phyloP scores from a whole-genome alignment of 2,797 vertebrate genomes.

The Premnoplex brunnescens region DNA sequence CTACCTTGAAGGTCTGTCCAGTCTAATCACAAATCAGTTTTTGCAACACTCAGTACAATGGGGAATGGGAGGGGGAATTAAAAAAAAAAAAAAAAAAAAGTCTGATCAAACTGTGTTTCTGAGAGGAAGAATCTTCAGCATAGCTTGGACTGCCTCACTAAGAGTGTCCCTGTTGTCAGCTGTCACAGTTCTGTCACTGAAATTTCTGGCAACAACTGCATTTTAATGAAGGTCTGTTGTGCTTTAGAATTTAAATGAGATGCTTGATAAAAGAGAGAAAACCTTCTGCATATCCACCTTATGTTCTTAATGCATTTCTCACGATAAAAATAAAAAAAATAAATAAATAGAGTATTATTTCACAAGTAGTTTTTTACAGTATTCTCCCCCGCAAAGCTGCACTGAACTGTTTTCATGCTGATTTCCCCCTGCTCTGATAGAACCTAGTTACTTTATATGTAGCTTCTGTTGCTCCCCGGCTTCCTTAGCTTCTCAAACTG shows the following conservation, averaged over 20 bases:
- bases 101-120: background rate
- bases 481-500: background rate
- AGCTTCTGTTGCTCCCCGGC: background rate
- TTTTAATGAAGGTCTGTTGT: conserved; percentile 43
- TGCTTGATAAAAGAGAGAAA: conserved; percentile 14
- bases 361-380: background rate
- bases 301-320: background rate
- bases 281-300: background rate
- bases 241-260: conserved; percentile 54
- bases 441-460: background rate
- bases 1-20: background rate
- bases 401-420: background rate
- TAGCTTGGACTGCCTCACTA: background rate
- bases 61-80: background rate
- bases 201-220: conserved; percentile 33
- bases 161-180: background rate
- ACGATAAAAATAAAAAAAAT: background rate
- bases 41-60: background rate
- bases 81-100: background rate
- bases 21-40: background rate
- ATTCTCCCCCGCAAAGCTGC: background rate
- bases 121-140: background rate
- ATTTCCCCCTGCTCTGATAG: background rate
- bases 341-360: background rate
- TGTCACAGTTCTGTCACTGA: conserved; percentile 15